A percentile compares a stretch with the other conserved stretches of the same genome.
These are phyloP conservation scores for Melanogrammus aeglefinus DNA, from an alignment of 2,797 vertebrate species.

Conservation along the genomic window DNA sequence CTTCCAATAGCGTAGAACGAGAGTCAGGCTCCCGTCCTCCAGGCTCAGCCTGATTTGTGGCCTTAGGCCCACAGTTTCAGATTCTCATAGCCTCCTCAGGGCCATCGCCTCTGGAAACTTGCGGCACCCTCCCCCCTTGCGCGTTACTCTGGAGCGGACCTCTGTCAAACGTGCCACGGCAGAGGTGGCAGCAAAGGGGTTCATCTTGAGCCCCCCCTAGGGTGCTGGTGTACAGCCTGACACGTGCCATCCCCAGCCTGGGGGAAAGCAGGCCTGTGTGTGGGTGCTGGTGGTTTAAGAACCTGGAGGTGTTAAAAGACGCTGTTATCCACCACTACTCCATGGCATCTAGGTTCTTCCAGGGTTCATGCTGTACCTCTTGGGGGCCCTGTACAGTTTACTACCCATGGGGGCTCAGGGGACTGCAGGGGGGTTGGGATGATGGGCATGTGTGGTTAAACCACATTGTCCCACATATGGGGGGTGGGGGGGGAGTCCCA, in stretches of 20 bases:
- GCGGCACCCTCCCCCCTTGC: neutral
- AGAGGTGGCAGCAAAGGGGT: too few relatives aligned
- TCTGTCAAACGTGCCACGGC: neutral
- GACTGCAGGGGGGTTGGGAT: neutral
- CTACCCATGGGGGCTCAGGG: neutral
- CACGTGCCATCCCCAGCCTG: constrained; percentile 6
- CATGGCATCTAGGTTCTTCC: neutral
- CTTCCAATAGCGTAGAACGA: neutral
- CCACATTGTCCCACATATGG: too few relatives aligned
- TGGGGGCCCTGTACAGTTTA: neutral
- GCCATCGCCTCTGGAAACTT: constrained; percentile 1
- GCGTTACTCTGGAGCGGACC: neutral
- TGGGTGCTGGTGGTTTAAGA: neutral
- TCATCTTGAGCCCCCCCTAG: neutral
- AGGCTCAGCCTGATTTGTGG: constrained; percentile 4
- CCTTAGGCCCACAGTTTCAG: constrained; percentile 22
- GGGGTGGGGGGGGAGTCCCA: too few relatives aligned
- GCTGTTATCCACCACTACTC: neutral
- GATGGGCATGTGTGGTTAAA: neutral
- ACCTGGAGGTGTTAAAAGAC: neutral
- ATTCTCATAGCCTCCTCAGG: constrained; percentile 20
- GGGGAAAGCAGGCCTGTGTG: neutral
- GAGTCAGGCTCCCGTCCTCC: constrained; percentile 1
- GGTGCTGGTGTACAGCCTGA: neutral
- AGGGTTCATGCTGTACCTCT: neutral